Evolutionary conservation across 2,113 vertebrate species (phyloP), one percentile per base, ranked within the genome.

Genomic region (Siphamia tubifer): DNA sequence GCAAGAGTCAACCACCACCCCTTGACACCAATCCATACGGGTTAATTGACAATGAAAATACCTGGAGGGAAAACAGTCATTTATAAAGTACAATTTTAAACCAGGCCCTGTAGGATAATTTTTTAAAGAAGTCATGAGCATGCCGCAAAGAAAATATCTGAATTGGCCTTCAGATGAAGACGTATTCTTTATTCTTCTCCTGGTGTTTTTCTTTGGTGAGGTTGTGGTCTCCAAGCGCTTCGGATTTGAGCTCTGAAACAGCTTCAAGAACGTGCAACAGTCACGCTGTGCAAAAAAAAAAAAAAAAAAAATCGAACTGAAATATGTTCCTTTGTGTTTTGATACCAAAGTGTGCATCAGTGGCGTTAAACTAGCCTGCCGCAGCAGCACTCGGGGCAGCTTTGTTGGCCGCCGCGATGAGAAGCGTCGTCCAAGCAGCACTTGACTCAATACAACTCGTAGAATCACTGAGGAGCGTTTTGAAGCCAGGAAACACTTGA

Each of bases 41-140:
- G 79, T 87, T 86, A 80, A 89, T 85, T 85, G 70, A 71, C 62
- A 79, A 77, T 84, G 70, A 84, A 88, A 87, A 87, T 83, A 81
- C 68, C 84, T 87, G 64, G 36, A 45, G 57, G 79, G 65, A 67
- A 31, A 25, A 77, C 54, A 12, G 36, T 32, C 40, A 7, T 71
- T 76, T 65, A 61, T 38, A 43, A 79, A 53, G 25, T 60, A 52
- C 51, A 69, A 54, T 75, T 84, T 78, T 74, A 81, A 79, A 75
- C 47, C 57, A 32, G 42, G 15, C 51, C 35, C 44, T 81, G 71
- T 79, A 72, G 67, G 71, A 84, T 87, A 82, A 68, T 83, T 69
- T 69, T 1, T 43, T 51, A 78, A 72, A 73, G 52, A 70, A 68
- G 45, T 19, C 38, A 1, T 3, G 12, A 49, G 74, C 36, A 57